phyloP scores from a whole-genome alignment of 2,113 vertebrate species.

The Microtus pennsylvanicus region DNA sequence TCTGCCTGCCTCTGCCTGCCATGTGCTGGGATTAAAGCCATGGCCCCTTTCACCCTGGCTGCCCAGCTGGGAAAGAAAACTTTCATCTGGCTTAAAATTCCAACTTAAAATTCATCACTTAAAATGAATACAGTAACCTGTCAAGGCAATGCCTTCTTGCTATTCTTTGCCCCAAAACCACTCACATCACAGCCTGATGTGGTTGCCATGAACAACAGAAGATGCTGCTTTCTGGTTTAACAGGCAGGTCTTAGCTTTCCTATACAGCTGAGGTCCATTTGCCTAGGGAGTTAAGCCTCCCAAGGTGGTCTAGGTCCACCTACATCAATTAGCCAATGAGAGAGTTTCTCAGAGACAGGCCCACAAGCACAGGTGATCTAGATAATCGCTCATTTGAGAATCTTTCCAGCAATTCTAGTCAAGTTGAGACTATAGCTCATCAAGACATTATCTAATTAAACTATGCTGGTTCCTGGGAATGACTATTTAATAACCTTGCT shows the following conservation, averaged over 20 bases:
- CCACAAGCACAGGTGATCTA: not conserved
- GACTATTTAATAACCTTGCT: not conserved
- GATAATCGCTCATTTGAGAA: not conserved
- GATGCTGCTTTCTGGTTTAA: not conserved
- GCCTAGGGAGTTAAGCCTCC: not conserved
- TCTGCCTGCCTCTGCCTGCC: no score
- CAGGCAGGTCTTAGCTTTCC: not conserved
- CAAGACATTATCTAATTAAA: not conserved
- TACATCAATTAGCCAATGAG: not conserved
- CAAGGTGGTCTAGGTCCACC: fast-evolving
- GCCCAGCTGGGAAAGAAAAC: not conserved
- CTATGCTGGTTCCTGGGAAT: not conserved
- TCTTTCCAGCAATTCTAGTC: not conserved
- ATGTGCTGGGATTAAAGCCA: no score
- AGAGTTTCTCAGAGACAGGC: not conserved
- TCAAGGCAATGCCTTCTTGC: not conserved
- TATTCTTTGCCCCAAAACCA: not conserved
- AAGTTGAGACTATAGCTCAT: not conserved
- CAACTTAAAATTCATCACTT: not conserved
- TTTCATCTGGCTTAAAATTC: not conserved
- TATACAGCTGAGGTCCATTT: not conserved
- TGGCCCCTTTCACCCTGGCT: no score
- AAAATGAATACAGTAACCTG: no score
- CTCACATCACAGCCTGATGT: not conserved
- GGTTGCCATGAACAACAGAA: not conserved